A percentile compares a stretch with the other conserved stretches of the same genome.
Conservation (phyloP, 1,140 invertebrate genomes). For the Bombus vancouverensis region DNA sequence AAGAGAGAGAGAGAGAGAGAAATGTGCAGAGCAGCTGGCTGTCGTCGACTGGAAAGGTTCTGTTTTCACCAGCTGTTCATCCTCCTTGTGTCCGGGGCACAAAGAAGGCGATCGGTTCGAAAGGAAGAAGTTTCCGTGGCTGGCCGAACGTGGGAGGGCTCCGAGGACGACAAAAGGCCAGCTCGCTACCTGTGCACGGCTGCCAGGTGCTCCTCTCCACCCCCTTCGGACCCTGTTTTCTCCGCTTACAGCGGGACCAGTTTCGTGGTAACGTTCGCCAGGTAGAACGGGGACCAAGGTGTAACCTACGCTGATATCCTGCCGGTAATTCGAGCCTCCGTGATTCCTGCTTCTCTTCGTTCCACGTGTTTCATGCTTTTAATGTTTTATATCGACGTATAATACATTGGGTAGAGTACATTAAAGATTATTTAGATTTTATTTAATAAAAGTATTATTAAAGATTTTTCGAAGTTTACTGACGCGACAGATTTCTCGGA, state of each 20-base stretch:
- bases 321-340: conserved; percentile 21
- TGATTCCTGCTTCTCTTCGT: background rate
- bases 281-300: background rate
- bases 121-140: conserved; percentile 37
- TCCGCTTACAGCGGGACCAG: conserved; percentile 35
- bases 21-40: conserved; percentile 12
- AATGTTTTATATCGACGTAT: background rate
- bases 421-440: too few species aligned
- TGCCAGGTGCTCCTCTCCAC: conserved; percentile 48
- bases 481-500: too few species aligned
- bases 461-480: too few species aligned
- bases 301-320: conserved; percentile 29
- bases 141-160: conserved; percentile 56
- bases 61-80: conserved; percentile 54
- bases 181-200: conserved; percentile 50
- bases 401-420: too few species aligned
- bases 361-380: background rate
- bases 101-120: conserved; percentile 42
- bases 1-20: too few species aligned
- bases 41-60: conserved; percentile 22
- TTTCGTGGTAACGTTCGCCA: conserved; percentile 20
- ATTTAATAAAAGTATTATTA: too few species aligned
- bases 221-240: background rate
- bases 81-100: conserved; percentile 1
- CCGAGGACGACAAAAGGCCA: conserved; percentile 40